Conservation (phyloP, 1,140 invertebrate genomes). For the Brachionus paranguensis region DNA sequence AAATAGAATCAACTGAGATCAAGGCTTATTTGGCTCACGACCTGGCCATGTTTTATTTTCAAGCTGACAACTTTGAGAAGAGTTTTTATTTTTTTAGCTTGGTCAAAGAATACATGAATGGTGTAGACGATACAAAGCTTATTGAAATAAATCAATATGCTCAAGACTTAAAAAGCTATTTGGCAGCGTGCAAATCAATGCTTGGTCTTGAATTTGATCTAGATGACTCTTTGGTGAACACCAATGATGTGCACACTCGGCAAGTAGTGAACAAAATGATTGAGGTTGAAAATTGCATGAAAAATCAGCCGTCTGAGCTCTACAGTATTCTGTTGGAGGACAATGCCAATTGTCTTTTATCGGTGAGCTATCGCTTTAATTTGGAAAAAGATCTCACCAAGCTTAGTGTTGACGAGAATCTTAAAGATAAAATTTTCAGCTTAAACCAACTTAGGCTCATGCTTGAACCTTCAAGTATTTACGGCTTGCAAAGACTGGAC, state of each 20-base stretch:
- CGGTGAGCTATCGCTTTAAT: neutral
- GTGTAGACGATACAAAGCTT: neutral
- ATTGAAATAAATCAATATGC: neutral
- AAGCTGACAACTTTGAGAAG: constrained; percentile 3
- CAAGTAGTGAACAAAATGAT: neutral
- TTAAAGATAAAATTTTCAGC: neutral
- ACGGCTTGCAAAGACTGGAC: neutral
- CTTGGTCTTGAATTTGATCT: neutral
- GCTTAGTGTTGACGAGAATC: neutral
- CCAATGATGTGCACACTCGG: neutral
- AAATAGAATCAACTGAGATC: neutral
- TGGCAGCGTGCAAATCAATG: constrained; percentile 8
- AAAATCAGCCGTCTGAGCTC: neutral
- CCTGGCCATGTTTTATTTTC: constrained; percentile 17
- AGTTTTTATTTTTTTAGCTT: neutral
- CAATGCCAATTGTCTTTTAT: neutral
- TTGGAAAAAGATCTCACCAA: neutral
- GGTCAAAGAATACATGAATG: neutral
- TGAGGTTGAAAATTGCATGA: neutral
- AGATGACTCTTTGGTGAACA: neutral
- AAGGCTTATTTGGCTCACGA: neutral
- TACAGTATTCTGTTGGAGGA: neutral
- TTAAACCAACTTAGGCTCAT: neutral
- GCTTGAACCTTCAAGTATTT: neutral
- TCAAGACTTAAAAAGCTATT: neutral